Evolutionary conservation across 2,888 invertebrate species (phyloP), one percentile per base, ranked within the genome.

Genomic region (Neoitamus cyanurus): DNA sequence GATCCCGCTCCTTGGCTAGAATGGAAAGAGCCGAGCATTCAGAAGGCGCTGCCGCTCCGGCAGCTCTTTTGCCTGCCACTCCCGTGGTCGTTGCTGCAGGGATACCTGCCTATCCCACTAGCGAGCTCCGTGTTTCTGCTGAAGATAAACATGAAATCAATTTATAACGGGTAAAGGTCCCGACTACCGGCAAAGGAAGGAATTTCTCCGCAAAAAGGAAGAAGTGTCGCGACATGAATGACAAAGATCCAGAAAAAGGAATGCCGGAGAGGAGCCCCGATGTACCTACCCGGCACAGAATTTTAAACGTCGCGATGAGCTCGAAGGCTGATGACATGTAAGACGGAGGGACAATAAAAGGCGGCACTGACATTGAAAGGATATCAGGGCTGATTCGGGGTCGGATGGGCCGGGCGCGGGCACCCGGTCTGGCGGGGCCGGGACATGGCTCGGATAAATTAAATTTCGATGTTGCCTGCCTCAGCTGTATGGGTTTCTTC

Each of bases 81-180:
- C 13, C 46, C 48, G 69, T 72, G 42, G 48, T 30, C 25, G 30
- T 25, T 72, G 42, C 15, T 34, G 72, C 9, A 58, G 15, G 82
- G 75, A 83, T 48, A 58, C n/a, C n/a, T 58, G 20, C 70, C 30
- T 30, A 48, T 69, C 46, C 84, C 75, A 84, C 75, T 75, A 42
- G 73, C 75, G 78, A 7, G 58, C 9, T 48, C 31, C 70, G 70
- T 70, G 69, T 69, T 85, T 77, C 73, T 84, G 82, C 68, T 75
- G 46, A 85, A 84, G 80, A 84, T 82, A 85, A 85, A 85, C 85
- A 85, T 77, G 75, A 85, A 85, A 85, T 85, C 85, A 85, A 85
- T 85, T 85, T 85, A 85, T 85, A 75, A 85, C 77, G 73, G 42
- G 20, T 34, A 72, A 37, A 83, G 72, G 48, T 78, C 78, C 31